Base-by-base conservation (phyloP, 2,113 vertebrate species). In the Tychaedon coryphoeus region DNA sequence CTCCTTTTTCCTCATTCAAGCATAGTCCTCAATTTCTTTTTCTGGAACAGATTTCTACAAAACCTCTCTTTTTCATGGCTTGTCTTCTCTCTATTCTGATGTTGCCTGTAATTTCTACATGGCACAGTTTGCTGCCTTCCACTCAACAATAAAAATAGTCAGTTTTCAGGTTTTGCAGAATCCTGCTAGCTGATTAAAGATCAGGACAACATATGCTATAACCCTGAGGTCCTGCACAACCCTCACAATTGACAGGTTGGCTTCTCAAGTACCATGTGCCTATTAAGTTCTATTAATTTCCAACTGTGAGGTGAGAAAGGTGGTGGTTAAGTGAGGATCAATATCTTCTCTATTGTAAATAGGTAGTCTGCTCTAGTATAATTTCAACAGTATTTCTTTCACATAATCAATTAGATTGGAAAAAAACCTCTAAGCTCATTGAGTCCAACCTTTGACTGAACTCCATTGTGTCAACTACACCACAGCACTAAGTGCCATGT, bases 401-500 rank as follows among this genome's bases (percentile, higher is more conserved):
- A 78, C 16, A 40, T 29, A 61, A 43, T 25, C 47, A 56, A 11
- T 70, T 31, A 47, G 24, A 15, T 28, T 45, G 47, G 56, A 19
- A 61, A 61, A 33, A 69, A 38, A 34, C 11, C 13, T 45, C n/a
- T n/a, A 16, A 54, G 38, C 19, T 24, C 8, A 6, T 28, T 26
- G 19, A 61, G 56, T 29, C n/a, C n/a, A 70, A 10, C n/a, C 5
- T 47, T n/a, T 2, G 5, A 38, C 29, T 29, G n/a, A 47, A 29
- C 28, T 54, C 12, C n/a, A n/a, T 24, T 0, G 2, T 47, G 40
- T 17, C n/a, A 45, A 45, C 9, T 61, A 29, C 33, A 77, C 10
- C 56, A n/a, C 19, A 38, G 24, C 40, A n/a, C 19, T 29, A n/a
- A 47, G 23, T 38, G n/a, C n/a, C 16, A 9, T 0, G 0, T 13